phyloP scores from a whole-genome alignment of 2,888 invertebrate species.

The Camptogramma bilineatum region DNA sequence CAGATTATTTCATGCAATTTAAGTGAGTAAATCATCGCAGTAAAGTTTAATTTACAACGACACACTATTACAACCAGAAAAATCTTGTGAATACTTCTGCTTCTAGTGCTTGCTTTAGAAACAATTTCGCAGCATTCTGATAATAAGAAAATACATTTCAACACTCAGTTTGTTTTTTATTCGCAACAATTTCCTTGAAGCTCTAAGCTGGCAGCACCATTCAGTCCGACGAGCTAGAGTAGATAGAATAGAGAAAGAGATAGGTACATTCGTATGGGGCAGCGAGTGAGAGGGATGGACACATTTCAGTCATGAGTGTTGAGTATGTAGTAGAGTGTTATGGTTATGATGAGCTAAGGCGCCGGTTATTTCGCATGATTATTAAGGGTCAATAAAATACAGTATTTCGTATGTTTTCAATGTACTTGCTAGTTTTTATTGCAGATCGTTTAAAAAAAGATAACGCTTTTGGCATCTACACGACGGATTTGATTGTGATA shows the following conservation, averaged over 20 bases:
- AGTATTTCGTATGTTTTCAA: neutral
- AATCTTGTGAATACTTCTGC: neutral
- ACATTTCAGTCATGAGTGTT: constrained; percentile 7
- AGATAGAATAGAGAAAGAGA: constrained; percentile 8
- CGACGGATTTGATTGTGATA: too few species aligned
- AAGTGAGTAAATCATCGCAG: neutral
- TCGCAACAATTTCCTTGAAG: constrained; percentile 5
- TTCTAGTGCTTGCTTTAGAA: neutral
- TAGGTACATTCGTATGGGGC: constrained; percentile 3
- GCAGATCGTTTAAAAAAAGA: neutral
- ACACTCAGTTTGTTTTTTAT: neutral
- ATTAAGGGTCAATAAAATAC: constrained; percentile 34
- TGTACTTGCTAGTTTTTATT: too few species aligned
- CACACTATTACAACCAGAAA: neutral
- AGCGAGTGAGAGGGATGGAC: constrained; percentile 9
- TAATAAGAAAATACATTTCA: neutral
- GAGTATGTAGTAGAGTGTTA: constrained; percentile 1
- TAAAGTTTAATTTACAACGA: neutral
- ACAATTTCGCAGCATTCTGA: neutral
- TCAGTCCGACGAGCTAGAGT: constrained; percentile 12
- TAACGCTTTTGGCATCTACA: too few species aligned
- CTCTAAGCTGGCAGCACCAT: constrained; percentile 22
- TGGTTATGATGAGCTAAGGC: constrained; percentile 13
- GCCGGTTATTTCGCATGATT: constrained; percentile 21
- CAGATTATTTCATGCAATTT: neutral